Base-by-base conservation (phyloP, 2,113 vertebrate genomes). In the Anser brachyrhynchus region DNA sequence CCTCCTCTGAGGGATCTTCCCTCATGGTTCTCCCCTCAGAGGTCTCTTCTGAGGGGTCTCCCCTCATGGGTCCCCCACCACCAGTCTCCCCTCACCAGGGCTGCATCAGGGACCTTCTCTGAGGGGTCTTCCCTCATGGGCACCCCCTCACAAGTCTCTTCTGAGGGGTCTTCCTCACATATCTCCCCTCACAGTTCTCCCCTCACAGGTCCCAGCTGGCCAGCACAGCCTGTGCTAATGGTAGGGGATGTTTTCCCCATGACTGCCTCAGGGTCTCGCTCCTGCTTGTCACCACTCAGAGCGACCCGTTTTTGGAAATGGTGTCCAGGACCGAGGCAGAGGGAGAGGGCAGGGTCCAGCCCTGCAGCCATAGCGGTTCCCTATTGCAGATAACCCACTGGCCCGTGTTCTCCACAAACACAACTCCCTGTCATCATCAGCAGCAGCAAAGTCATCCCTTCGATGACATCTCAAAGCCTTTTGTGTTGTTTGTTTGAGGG, bases 271-370 rank as follows among this genome's bases (percentile, higher is more conserved):
- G 28, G 8, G 33, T 5, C 31, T 26, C 13, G 10, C 23, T 61
- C 21, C 64, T 23, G 4, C 23, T 26, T 0, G 0, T 29, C 22
- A 3, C 33, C 6, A 28, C 41, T 46, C 54, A 5, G 25, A 23
- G 13, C 2, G 0, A 19, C 31, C 9, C 1, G 0, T 17, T 12
- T 10, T 23, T 2, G 4, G 64, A n/a, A 21, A 2, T 0, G 21
- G 39, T 2, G n/a, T 2, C 64, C 0, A 0, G 16, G 16, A 11
- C 46, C 37, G 21, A n/a, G 0, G 2, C 37, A 31, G 71, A 2
- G 0, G 29, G 17, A 1, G 2, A 67, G 13, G 20, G 13, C 29
- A 21, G 6, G 4, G 29, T 23, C 35, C 49, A 23, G 5, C 22
- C 35, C 22, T 41, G 8, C 33, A 33, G 33, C 58, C 11, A 15